Evolutionary conservation across 2,888 invertebrate species (phyloP).

Genomic region (Luperina nickerlii): DNA sequence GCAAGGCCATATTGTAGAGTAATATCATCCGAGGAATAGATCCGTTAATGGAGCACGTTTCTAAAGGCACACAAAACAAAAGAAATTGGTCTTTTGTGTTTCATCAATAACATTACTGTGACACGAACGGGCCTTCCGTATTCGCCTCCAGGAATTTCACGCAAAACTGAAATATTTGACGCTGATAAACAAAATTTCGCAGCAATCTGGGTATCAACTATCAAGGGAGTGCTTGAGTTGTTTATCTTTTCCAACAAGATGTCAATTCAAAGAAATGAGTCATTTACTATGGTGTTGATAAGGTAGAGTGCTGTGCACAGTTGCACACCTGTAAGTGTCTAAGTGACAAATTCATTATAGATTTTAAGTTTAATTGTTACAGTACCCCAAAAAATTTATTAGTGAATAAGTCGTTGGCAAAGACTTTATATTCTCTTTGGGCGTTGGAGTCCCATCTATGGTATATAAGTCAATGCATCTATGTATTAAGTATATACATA

Average conservation of each 20-base stretch:
- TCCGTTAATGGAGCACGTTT: conserved; percentile 44
- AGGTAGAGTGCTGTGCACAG: conserved; percentile 5
- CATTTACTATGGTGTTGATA: conserved; percentile 44
- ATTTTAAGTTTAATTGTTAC: too few relatives aligned
- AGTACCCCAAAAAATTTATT: too few relatives aligned
- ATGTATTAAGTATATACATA: too few relatives aligned
- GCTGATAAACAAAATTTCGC: conserved; percentile 37
- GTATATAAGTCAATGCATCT: too few relatives aligned
- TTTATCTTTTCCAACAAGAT: conserved; percentile 47
- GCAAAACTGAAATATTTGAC: conserved; percentile 21
- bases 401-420: too few relatives aligned
- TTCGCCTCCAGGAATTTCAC: not conserved
- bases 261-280: conserved; percentile 47
- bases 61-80: conserved; percentile 48
- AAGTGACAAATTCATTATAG: too few relatives aligned
- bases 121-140: conserved; percentile 18
- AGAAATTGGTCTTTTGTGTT: conserved; percentile 51
- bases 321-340: too few relatives aligned
- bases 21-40: conserved; percentile 48
- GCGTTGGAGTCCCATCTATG: too few relatives aligned
- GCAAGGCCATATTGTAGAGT: conserved; percentile 31
- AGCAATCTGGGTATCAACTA: conserved; percentile 24
- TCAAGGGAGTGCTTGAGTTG: conserved; percentile 20
- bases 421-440: too few relatives aligned
- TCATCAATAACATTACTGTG: conserved; percentile 41